Base-by-base conservation (phyloP, 2,113 vertebrate species). In the Pterophyllum scalare region DNA sequence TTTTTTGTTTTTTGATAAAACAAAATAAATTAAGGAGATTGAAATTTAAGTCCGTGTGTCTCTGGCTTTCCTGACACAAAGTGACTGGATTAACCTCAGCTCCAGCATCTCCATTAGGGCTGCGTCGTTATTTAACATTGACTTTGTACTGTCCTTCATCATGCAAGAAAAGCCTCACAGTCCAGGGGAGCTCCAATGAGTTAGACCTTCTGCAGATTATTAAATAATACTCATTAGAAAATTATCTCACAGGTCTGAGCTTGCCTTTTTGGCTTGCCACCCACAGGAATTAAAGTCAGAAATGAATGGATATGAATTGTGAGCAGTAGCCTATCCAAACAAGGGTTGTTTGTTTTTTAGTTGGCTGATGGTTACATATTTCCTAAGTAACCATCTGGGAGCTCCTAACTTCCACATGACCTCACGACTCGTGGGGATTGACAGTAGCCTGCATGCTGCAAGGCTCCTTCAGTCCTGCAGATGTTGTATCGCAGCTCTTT, bases 111-210 rank as follows among this genome's bases (percentile, higher is more conserved):
- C 57, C 57, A 60, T n/a, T 26, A 17, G 24, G 13, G 13, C 67
- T 19, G 80, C 64, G 35, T 46, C 22, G 64, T 38, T 76, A 43
- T n/a, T 59, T 70, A 43, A 81, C 72, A 54, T 4, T 26, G 80
- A 7, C 46, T 72, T 70, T 70, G 65, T 70, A 24, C 65, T 31
- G 43, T 52, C 75, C 81, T 81, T 60, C 75, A 67, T 5, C 22
- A 3, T 26, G 26, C 65, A 52, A 70, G 43, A 52, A 52, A 52
- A 70, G 65, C 65, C 28, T 52, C 43, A 52, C 43, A 52, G 43
- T 49, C 14, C 46, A 17, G 14, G 40, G 64, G 24, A 31, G 24
- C 43, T 70, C 24, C 65, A 26, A 20, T 24, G 40, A 70, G 43
- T 20, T 28, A 52, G 43, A 70, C 43, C 22, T 49, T 28, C 65